phyloP scores from a whole-genome alignment of 2,113 vertebrate genomes.

The Paradisaea rubra region DNA sequence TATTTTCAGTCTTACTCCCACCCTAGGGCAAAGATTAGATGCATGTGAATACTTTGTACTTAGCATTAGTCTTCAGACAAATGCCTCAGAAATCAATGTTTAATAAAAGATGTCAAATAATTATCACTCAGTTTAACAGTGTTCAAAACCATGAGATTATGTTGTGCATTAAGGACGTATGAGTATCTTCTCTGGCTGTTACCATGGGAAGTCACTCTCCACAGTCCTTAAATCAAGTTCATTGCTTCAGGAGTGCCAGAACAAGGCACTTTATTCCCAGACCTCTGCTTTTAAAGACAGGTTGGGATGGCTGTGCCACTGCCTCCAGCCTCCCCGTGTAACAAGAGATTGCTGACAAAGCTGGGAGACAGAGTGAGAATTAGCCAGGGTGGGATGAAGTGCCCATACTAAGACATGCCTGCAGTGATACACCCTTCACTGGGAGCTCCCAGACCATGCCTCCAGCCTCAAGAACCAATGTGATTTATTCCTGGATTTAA shows the following conservation, averaged over 20 bases:
- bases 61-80: background rate
- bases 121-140: background rate
- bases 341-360: background rate
- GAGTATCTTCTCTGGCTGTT: background rate
- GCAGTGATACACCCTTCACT: background rate
- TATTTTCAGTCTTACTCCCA: background rate
- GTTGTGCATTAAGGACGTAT: rapidly evolving
- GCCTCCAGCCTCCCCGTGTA: background rate
- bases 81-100: background rate
- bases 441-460: background rate
- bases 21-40: background rate
- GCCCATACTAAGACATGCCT: rapidly evolving
- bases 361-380: background rate
- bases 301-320: background rate
- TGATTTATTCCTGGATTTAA: background rate
- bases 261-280: background rate
- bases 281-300: background rate
- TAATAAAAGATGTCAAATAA: background rate
- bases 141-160: background rate
- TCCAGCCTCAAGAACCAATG: background rate
- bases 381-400: background rate
- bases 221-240: background rate
- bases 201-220: background rate
- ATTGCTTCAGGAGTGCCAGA: background rate
- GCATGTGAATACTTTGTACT: background rate